phyloP scores from a whole-genome alignment of 2,888 invertebrate genomes.

The Nomada ruficornis region DNA sequence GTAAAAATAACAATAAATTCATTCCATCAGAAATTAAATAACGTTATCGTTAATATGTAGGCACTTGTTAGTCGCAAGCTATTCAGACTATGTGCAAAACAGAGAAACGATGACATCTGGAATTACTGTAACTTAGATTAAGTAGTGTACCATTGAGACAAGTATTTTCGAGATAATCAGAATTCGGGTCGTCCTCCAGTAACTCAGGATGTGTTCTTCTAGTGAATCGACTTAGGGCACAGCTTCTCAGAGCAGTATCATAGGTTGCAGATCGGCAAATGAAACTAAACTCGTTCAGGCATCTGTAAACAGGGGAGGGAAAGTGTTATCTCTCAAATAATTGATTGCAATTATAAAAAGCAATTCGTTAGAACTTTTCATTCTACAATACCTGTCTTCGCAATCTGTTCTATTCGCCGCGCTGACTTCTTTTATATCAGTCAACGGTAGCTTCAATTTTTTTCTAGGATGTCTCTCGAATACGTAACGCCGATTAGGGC shows the following conservation, averaged over 20 bases:
- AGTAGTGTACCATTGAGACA: conserved; percentile 91
- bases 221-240: conserved; percentile 93
- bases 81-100: not conserved
- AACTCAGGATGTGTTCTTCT: conserved; percentile 94
- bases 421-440: conserved; percentile 93
- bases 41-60: too few species aligned
- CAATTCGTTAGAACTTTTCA: not conserved
- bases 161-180: conserved; percentile 96
- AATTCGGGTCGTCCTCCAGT: conserved; percentile 93
- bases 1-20: conserved; percentile 55
- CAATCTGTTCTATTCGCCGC: conserved; percentile 95
- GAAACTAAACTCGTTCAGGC: conserved; percentile 94
- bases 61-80: not conserved
- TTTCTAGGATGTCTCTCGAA: conserved; percentile 95
- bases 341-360: not conserved
- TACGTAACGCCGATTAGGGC: conserved; percentile 94
- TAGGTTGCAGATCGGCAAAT: conserved; percentile 95
- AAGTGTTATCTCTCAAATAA: not conserved
- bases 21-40: too few species aligned
- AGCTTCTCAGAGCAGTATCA: conserved; percentile 91
- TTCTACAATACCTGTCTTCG: conserved; percentile 88
- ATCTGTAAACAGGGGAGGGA: conserved; percentile 85
- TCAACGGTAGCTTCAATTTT: conserved; percentile 91
- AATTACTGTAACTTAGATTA: not conserved
- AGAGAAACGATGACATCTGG: not conserved